phyloP scores from a whole-genome alignment of 1,140 invertebrate species.

The Drosophila mauritiana region DNA sequence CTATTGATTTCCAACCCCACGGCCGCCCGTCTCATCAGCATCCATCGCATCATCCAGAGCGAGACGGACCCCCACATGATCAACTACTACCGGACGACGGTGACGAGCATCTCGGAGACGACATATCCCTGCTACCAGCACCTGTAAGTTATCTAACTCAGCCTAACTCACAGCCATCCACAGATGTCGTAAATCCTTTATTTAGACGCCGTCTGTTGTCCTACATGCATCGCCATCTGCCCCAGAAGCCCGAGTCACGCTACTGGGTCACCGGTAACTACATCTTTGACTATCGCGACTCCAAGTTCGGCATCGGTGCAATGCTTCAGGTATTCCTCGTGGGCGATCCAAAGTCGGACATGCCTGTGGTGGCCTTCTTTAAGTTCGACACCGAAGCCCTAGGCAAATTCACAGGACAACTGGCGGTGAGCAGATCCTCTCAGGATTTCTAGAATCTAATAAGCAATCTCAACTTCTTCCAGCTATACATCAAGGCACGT shows the following conservation, averaged over 20 bases:
- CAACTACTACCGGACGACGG: conserved; percentile 89
- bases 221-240: conserved; percentile 87
- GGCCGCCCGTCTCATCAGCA: conserved; percentile 87
- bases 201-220: conserved; percentile 86
- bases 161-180: background rate
- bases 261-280: conserved; percentile 88
- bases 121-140: conserved; percentile 88
- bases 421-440: conserved; percentile 85
- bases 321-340: conserved; percentile 87
- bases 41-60: conserved; percentile 89
- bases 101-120: conserved; percentile 88
- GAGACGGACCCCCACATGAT: conserved; percentile 88
- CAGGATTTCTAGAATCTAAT: background rate
- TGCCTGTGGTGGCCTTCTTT: conserved; percentile 87
- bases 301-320: conserved; percentile 86
- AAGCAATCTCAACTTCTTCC: background rate
- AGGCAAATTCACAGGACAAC: conserved; percentile 86
- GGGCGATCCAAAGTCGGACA: conserved; percentile 87
- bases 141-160: conserved; percentile 85
- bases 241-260: conserved; percentile 84
- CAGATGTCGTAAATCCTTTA: conserved; percentile 15
- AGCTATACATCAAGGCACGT: conserved; percentile 87
- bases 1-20: conserved; percentile 88
- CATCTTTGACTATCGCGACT: conserved; percentile 87
- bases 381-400: conserved; percentile 87